Conservation (phyloP, 2,113 vertebrate species). For the Hippocampus comes region DNA sequence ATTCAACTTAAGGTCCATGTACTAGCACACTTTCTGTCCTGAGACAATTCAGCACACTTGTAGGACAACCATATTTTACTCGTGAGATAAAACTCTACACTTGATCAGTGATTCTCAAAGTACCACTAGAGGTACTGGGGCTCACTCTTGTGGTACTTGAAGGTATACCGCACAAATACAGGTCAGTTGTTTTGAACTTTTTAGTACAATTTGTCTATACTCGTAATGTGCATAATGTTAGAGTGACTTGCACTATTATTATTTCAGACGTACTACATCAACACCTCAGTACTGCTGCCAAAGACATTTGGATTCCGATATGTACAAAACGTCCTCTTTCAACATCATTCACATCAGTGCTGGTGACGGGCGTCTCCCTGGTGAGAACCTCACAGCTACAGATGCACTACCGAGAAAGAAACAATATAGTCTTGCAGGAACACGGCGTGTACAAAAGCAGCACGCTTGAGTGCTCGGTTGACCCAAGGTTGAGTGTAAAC, state of each 20-base stretch:
- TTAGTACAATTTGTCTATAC: no score
- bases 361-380: slow-evolving; percentile 60
- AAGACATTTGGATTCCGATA: slow-evolving; percentile 47
- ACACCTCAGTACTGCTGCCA: slow-evolving; percentile 27
- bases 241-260: no score
- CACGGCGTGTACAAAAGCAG: slow-evolving; percentile 56
- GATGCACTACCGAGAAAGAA: slow-evolving; percentile 37
- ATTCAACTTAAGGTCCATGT: neutral
- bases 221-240: no score
- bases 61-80: no score
- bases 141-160: no score
- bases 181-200: no score
- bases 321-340: slow-evolving; percentile 53
- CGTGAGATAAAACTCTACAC: no score
- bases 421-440: slow-evolving; percentile 35
- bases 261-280: no score
- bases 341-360: slow-evolving; percentile 52
- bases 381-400: slow-evolving; percentile 53
- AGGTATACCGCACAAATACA: no score
- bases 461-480: slow-evolving; percentile 42
- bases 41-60: no score
- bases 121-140: no score
- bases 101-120: no score
- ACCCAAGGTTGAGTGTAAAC: slow-evolving; percentile 64
- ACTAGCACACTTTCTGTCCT: neutral